A percentile compares a stretch with the other conserved stretches of the same genome.
phyloP scores from a whole-genome alignment of 2,797 vertebrate species.

The Echeneis naucrates region DNA sequence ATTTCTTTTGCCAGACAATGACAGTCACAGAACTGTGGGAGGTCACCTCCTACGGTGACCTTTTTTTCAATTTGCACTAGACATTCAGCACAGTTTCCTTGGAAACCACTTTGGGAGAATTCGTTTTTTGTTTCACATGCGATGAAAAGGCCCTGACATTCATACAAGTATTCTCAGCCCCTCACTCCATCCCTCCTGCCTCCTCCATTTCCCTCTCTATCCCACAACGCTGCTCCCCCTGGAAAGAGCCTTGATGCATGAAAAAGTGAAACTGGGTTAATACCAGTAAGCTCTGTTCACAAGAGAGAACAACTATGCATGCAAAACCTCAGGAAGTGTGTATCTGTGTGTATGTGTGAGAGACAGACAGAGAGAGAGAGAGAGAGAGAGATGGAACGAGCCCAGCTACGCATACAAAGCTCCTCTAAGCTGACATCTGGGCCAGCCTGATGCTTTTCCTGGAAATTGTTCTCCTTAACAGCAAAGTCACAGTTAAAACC shows the following conservation, averaged over 20 bases:
- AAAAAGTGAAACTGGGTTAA: slow-evolving; percentile 85
- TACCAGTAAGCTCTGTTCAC: slow-evolving; percentile 84
- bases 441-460: slow-evolving; percentile 77
- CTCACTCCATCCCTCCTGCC: slow-evolving; percentile 56
- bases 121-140: slow-evolving; percentile 55
- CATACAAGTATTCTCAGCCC: slow-evolving; percentile 63
- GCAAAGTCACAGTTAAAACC: slow-evolving; percentile 67
- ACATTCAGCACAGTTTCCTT: slow-evolving; percentile 68
- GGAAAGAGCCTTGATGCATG: slow-evolving; percentile 74
- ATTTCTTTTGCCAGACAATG: slow-evolving; percentile 39
- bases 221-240: slow-evolving; percentile 65
- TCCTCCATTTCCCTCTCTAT: slow-evolving; percentile 60
- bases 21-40: slow-evolving; percentile 33
- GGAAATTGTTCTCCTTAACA: slow-evolving; percentile 72
- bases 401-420: slow-evolving; percentile 79
- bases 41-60: slow-evolving; percentile 64
- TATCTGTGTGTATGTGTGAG: slow-evolving; percentile 41
- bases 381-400: slow-evolving; percentile 53
- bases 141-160: slow-evolving; percentile 70
- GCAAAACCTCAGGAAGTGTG: slow-evolving; percentile 76
- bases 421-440: slow-evolving; percentile 81
- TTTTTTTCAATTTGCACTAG: slow-evolving; percentile 49
- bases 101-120: slow-evolving; percentile 67
- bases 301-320: slow-evolving; percentile 81
- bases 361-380: slow-evolving; percentile 31